Conservation (phyloP, 2,888 invertebrate species). For the Dorcus hopei region DNA sequence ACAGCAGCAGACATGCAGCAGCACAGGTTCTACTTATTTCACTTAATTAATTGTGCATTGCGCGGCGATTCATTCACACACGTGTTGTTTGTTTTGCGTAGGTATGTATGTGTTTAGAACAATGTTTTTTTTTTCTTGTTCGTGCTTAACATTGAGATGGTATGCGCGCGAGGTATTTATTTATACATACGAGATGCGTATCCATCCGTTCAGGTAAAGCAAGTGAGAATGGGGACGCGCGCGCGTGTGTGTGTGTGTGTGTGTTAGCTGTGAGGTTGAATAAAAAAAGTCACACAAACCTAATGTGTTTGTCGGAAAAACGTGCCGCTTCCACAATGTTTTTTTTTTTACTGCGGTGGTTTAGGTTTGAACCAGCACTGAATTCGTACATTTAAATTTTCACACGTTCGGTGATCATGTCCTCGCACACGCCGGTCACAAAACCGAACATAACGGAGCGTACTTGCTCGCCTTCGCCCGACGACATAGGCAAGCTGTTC, state of each 20-base stretch:
- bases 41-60: slow-evolving; percentile 4
- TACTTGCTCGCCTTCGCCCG: slow-evolving; percentile 13
- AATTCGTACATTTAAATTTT: slow-evolving; percentile 5
- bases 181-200: slow-evolving; percentile 4
- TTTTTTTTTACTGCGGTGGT: too few relatives aligned
- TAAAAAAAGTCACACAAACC: not conserved
- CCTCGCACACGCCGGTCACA: slow-evolving; percentile 14
- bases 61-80: slow-evolving; percentile 4
- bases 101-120: not conserved
- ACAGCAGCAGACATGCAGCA: not conserved
- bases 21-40: slow-evolving; percentile 7
- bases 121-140: not conserved
- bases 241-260: too few relatives aligned
- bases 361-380: too few relatives aligned
- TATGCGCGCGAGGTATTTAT: not conserved
- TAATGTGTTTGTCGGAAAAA: too few relatives aligned
- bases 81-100: not conserved
- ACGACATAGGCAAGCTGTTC: slow-evolving; percentile 15
- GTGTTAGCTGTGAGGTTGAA: not conserved
- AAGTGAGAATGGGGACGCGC: not conserved
- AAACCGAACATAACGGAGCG: slow-evolving; percentile 8
- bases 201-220: slow-evolving; percentile 7
- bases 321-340: too few relatives aligned
- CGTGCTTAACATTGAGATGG: too few relatives aligned
- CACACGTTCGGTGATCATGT: slow-evolving; percentile 8